phyloP scores from a whole-genome alignment of 2,113 vertebrate species.

The Diadophis punctatus region DNA sequence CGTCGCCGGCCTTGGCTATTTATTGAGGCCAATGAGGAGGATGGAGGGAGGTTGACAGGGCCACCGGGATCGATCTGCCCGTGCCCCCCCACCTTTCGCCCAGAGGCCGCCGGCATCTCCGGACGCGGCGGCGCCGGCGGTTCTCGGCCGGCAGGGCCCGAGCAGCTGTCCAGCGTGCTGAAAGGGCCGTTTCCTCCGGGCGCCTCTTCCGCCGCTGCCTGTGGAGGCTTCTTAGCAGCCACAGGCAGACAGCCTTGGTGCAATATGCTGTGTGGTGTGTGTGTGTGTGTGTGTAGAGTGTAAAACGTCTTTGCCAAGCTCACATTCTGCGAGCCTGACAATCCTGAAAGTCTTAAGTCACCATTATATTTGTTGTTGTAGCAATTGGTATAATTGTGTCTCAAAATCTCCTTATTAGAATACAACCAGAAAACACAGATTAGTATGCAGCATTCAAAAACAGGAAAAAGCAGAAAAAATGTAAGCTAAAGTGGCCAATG shows the following conservation, averaged over 20 bases:
- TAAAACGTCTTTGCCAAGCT: background rate
- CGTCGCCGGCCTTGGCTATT: background rate
- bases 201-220: background rate
- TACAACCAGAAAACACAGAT: background rate
- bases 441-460: background rate
- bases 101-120: background rate
- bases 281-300: background rate
- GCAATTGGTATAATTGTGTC: background rate
- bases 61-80: too few species aligned
- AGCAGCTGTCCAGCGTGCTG: constrained; percentile 26
- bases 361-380: too few species aligned
- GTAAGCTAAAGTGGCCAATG: background rate
- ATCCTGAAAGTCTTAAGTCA: too few species aligned
- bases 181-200: fast-evolving
- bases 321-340: background rate
- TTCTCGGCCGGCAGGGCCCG: too few species aligned
- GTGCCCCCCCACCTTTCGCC: background rate
- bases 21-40: background rate
- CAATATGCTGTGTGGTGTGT: background rate
- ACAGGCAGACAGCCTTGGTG: background rate
- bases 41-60: background rate
- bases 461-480: background rate
- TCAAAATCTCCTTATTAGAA: background rate
- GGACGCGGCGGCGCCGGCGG: too few species aligned
- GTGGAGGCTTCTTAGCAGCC: background rate